phyloP scores from a whole-genome alignment of 2,113 vertebrate genomes.

The Nibea coibor region DNA sequence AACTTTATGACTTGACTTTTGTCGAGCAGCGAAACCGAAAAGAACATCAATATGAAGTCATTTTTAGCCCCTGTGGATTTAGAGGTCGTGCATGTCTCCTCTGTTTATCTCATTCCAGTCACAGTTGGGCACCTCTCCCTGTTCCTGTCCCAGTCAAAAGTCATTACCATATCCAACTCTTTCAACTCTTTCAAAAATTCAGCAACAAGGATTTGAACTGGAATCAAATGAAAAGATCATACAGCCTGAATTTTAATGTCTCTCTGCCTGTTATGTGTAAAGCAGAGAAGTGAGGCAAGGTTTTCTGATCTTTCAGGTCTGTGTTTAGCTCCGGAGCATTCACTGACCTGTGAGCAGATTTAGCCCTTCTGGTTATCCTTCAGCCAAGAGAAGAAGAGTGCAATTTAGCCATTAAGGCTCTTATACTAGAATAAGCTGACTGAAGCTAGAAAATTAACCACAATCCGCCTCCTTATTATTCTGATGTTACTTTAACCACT shows the following conservation, averaged over 20 bases:
- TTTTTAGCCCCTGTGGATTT: slow-evolving; percentile 20
- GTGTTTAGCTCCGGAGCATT: not conserved
- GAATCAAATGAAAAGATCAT: slow-evolving; percentile 20
- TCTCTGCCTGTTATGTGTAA: not conserved
- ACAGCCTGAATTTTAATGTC: slow-evolving; percentile 23
- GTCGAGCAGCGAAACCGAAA: not conserved
- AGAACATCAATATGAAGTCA: not conserved
- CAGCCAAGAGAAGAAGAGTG: slow-evolving; percentile 2
- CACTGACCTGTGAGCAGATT: not conserved
- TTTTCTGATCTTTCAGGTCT: slow-evolving; percentile 1
- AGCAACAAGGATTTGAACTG: slow-evolving; percentile 20
- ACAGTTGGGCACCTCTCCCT: slow-evolving; percentile 2
- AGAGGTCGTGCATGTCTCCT: slow-evolving; percentile 24
- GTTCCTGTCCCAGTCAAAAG: slow-evolving; percentile 31
- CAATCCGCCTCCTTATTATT: not conserved
- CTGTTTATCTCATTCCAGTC: slow-evolving; percentile 30
- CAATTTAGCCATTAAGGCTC: not conserved
- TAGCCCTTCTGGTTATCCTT: not conserved
- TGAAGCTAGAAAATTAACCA: not conserved
- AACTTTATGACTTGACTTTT: slow-evolving; percentile 22
- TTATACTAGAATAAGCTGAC: not conserved
- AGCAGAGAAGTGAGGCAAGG: not conserved
- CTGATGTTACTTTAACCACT: not conserved
- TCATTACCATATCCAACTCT: slow-evolving; percentile 28
- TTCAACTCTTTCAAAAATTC: slow-evolving; percentile 37